Conservation (phyloP, 2,797 vertebrate species). For the Gymnopithys bicolor region DNA sequence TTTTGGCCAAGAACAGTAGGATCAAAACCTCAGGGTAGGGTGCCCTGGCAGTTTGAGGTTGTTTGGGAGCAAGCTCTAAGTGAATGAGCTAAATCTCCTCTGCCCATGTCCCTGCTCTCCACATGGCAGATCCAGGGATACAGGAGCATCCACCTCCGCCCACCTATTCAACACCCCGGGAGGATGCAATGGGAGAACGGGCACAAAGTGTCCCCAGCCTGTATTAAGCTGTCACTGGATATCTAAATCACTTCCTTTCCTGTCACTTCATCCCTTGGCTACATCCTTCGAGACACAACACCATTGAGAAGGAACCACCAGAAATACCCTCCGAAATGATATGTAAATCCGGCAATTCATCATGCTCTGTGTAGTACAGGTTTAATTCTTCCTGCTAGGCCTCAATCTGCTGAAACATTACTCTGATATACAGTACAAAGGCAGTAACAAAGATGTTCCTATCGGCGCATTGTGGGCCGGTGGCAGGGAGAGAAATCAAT, state of each 20-base stretch:
- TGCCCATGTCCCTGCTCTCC: not conserved
- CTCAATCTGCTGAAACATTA: slow-evolving; percentile 88
- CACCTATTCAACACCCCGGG: not conserved
- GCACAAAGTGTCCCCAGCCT: slow-evolving; percentile 81
- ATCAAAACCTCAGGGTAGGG: slow-evolving; percentile 24
- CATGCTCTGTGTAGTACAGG: slow-evolving; percentile 84
- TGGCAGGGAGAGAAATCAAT: slow-evolving; percentile 93
- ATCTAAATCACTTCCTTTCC: slow-evolving; percentile 98
- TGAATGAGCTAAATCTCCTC: slow-evolving; percentile 36
- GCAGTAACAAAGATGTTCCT: slow-evolving; percentile 95
- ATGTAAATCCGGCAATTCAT: slow-evolving; percentile 95
- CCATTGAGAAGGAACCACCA: slow-evolving; percentile 82
- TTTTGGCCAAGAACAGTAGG: slow-evolving; percentile 34
- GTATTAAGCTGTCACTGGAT: slow-evolving; percentile 95
- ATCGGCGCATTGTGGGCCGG: slow-evolving; percentile 84
- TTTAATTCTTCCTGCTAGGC: slow-evolving; percentile 88
- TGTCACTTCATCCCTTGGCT: slow-evolving; percentile 83
- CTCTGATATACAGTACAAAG: slow-evolving; percentile 89
- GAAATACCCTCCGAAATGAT: slow-evolving; percentile 86
- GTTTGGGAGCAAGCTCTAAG: slow-evolving; percentile 10
- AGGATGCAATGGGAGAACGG: slow-evolving; percentile 52
- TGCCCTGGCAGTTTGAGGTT: slow-evolving; percentile 10
- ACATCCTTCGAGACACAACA: slow-evolving; percentile 87
- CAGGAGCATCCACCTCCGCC: not conserved
- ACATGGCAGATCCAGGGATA: not conserved